phyloP scores from a whole-genome alignment of 2,888 invertebrate species.

The Bugula neritina region DNA sequence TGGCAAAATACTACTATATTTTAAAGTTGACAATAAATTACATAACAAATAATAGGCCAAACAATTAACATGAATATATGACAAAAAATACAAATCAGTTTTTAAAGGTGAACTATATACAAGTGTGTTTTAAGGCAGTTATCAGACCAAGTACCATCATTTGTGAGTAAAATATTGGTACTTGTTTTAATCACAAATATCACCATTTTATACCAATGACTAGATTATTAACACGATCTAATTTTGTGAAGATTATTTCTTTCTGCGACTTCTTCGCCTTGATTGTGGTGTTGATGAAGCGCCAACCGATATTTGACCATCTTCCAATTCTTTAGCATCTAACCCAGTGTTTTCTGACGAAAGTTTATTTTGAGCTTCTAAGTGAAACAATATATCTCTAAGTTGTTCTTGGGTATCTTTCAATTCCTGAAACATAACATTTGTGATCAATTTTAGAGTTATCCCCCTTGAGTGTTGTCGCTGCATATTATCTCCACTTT shows the following conservation, averaged over 20 bases:
- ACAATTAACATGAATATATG: too few relatives aligned
- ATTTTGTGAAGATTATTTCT: not conserved
- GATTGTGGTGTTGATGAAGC: constrained; percentile 33
- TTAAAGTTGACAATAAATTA: too few relatives aligned
- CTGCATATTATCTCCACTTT: constrained; percentile 11
- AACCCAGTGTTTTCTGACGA: constrained; percentile 30
- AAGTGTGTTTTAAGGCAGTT: too few relatives aligned
- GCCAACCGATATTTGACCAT: constrained; percentile 61
- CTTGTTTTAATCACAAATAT: too few relatives aligned
- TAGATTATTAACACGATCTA: too few relatives aligned
- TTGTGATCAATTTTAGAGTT: not conserved
- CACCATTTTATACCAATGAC: too few relatives aligned
- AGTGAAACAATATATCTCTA: constrained; percentile 91
- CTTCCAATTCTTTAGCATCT: constrained; percentile 52
- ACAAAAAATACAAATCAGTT: too few relatives aligned
- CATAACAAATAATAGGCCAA: too few relatives aligned
- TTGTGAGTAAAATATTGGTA: too few relatives aligned
- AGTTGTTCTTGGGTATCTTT: constrained; percentile 82
- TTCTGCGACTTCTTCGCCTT: not conserved
- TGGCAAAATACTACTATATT: too few relatives aligned
- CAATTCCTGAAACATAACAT: constrained; percentile 59
- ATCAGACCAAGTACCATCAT: too few relatives aligned
- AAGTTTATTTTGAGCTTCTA: constrained; percentile 73
- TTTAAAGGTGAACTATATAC: too few relatives aligned
- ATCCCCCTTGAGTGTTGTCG: not conserved